Conservation (phyloP, 2,113 vertebrate genomes). For the Salvelinus sp. region DNA sequence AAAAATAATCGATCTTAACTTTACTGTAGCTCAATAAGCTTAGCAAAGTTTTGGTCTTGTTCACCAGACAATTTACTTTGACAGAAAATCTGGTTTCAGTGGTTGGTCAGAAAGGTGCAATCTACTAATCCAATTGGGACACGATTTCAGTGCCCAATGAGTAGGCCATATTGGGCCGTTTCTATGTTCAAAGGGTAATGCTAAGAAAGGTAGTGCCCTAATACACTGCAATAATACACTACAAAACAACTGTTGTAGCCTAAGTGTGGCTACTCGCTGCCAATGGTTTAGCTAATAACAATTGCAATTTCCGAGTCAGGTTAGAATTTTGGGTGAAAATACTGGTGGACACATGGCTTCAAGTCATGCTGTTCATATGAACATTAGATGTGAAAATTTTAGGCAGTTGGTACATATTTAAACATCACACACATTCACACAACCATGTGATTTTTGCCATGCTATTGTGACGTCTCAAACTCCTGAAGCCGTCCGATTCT, state of each 20-base stretch:
- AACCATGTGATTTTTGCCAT: constrained; percentile 25
- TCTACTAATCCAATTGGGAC: constrained; percentile 47
- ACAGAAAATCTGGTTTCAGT: constrained; percentile 40
- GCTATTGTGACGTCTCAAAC: constrained; percentile 6
- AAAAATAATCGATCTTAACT: constrained; percentile 69
- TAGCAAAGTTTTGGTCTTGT: constrained; percentile 60
- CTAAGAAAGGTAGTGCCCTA: not conserved
- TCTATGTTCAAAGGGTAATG: not conserved
- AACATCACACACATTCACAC: constrained; percentile 52
- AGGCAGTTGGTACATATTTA: constrained; percentile 69
- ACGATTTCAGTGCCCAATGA: constrained; percentile 9
- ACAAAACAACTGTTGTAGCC: no score
- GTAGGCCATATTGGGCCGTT: not conserved
- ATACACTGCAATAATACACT: no score
- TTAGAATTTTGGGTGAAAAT: constrained; percentile 5
- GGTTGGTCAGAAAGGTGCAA: constrained; percentile 15
- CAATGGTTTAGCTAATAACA: not conserved
- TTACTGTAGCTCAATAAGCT: constrained; percentile 63
- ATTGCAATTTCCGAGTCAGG: constrained; percentile 6
- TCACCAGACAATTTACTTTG: constrained; percentile 29
- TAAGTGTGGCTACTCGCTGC: not conserved
- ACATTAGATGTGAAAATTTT: constrained; percentile 62
- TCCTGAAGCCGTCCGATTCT: not conserved
- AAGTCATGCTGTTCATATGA: constrained; percentile 56
- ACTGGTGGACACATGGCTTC: constrained; percentile 21